These are phyloP conservation scores for Hirtodrosophila histrioides DNA, from an alignment of 2,888 invertebrate species.

Conservation along the genomic window DNA sequence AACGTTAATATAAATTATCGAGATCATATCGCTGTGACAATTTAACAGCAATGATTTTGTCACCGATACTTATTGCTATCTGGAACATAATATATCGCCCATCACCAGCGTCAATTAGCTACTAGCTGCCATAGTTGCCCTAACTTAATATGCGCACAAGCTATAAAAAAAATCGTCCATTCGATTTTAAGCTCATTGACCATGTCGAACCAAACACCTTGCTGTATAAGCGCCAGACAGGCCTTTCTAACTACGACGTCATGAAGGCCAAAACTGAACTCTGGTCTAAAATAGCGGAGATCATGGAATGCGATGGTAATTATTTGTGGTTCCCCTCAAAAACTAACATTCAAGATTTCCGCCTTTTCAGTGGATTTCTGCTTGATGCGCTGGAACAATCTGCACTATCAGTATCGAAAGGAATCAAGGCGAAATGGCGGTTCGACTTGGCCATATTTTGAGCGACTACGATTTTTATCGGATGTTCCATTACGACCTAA, in stretches of 20 bases:
- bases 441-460: conserved; percentile 78
- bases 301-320: conserved; percentile 70
- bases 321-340: too few species aligned
- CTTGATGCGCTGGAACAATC: conserved; percentile 79
- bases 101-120: too few species aligned
- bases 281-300: conserved; percentile 71
- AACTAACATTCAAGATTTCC: background rate
- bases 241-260: conserved; percentile 74
- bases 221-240: conserved; percentile 69
- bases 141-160: conserved; percentile 68
- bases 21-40: too few species aligned
- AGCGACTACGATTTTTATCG: conserved; percentile 67
- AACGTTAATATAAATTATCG: too few species aligned
- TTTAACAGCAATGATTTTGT: too few species aligned
- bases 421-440: conserved; percentile 65
- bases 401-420: conserved; percentile 78
- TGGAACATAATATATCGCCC: too few species aligned
- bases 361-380: conserved; percentile 71
- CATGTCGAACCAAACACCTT: conserved; percentile 75
- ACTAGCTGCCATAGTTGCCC: too few species aligned
- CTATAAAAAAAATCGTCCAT: conserved; percentile 80
- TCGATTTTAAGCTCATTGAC: conserved; percentile 80
- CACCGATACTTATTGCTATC: too few species aligned
- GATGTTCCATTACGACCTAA: conserved; percentile 30
- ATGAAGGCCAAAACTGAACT: conserved; percentile 76